Evolutionary conservation across 2,888 invertebrate genomes (phyloP).

Genomic region (Lasioglossum figueresi): DNA sequence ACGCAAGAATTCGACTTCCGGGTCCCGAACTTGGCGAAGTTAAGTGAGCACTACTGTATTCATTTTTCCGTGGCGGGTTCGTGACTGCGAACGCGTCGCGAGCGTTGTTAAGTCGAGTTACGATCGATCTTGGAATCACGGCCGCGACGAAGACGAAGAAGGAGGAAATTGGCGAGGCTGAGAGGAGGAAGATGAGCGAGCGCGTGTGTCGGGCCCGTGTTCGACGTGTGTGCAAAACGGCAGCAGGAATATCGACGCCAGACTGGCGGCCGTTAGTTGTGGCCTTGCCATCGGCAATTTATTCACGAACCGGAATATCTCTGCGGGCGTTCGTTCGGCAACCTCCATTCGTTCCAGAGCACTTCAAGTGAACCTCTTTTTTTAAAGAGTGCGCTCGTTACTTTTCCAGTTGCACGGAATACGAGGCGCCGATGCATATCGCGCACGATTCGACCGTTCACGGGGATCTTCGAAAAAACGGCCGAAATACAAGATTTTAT

Average conservation of each 20-base stretch:
- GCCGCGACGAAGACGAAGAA: slow-evolving; percentile 15
- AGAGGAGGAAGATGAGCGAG: slow-evolving; percentile 17
- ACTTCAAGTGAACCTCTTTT: slow-evolving; percentile 22
- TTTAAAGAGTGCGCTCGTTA: slow-evolving; percentile 26
- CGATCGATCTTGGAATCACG: slow-evolving; percentile 11
- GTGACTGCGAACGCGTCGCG: slow-evolving; percentile 32
- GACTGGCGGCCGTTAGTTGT: slow-evolving; percentile 75
- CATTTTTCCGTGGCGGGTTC: background rate
- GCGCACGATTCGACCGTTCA: background rate
- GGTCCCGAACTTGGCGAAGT: background rate
- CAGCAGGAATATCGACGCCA: slow-evolving; percentile 75
- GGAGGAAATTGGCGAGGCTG: background rate
- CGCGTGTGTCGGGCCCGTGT: slow-evolving; percentile 34
- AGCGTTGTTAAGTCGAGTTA: slow-evolving; percentile 22
- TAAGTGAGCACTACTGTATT: background rate
- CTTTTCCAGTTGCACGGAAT: slow-evolving; percentile 31
- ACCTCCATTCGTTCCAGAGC: slow-evolving; percentile 50
- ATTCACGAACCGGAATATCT: slow-evolving; percentile 76
- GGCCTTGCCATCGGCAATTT: slow-evolving; percentile 78
- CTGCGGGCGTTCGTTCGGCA: slow-evolving; percentile 61
- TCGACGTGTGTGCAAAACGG: slow-evolving; percentile 54
- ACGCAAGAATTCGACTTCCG: background rate
- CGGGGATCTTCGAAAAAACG: background rate
- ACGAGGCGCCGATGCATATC: background rate
- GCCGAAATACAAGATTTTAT: background rate